Conservation (phyloP, 1,140 invertebrate species). For the Heliconius hewitsoni region DNA sequence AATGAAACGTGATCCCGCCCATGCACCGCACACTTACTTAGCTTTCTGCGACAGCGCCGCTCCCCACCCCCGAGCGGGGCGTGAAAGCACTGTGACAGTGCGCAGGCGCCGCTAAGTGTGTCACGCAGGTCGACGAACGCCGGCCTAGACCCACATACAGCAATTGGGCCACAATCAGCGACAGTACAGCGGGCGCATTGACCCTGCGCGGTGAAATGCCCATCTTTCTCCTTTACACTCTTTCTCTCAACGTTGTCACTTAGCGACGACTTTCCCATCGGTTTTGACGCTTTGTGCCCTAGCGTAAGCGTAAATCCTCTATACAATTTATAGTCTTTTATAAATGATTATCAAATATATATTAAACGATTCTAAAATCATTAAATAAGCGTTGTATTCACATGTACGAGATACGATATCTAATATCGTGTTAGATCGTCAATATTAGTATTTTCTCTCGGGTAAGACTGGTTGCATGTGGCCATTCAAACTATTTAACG, state of each 20-base stretch:
- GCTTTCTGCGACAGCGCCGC: conserved; percentile 63
- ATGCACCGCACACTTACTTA: conserved; percentile 56
- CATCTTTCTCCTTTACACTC: conserved; percentile 78
- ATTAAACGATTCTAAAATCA: neutral
- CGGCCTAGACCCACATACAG: conserved; percentile 80
- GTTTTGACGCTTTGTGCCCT: conserved; percentile 11
- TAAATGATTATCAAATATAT: neutral
- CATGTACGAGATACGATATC: neutral
- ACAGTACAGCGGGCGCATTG: conserved; percentile 77
- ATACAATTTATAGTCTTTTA: neutral
- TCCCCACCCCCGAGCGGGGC: conserved; percentile 66
- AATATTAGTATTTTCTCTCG: conserved; percentile 62
- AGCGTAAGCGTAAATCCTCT: neutral
- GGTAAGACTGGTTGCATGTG: conserved; percentile 62
- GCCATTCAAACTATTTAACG: conserved; percentile 71
- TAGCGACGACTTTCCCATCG: conserved; percentile 62
- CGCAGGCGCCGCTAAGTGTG: conserved; percentile 72
- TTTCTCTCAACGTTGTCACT: conserved; percentile 72
- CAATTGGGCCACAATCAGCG: conserved; percentile 81
- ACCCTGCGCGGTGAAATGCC: conserved; percentile 79
- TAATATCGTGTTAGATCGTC: conserved; percentile 43
- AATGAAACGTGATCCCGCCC: conserved; percentile 43
- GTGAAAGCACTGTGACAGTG: conserved; percentile 76
- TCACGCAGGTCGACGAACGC: conserved; percentile 78
- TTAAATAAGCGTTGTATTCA: neutral